Conservation (phyloP, 1,140 invertebrate species). For the Drosophila nigrodunni region DNA sequence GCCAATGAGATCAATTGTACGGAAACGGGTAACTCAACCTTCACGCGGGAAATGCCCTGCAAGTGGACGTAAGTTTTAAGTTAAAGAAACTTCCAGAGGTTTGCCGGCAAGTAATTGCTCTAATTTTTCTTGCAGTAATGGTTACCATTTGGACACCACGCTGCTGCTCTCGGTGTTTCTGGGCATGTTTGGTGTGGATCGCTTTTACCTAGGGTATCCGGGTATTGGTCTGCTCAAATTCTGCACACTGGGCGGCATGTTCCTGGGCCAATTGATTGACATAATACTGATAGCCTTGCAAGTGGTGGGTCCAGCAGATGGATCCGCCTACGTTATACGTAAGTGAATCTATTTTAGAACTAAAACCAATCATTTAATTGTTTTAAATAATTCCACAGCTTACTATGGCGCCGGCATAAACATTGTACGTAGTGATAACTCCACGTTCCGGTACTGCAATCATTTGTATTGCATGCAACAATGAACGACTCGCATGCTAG, state of each 20-base stretch:
- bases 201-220: slow-evolving; percentile 98
- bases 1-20: slow-evolving; percentile 93
- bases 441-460: slow-evolving; percentile 90
- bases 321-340: slow-evolving; percentile 92
- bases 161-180: slow-evolving; percentile 96
- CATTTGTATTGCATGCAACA: slow-evolving; percentile 87
- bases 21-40: slow-evolving; percentile 91
- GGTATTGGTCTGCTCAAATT: slow-evolving; percentile 97
- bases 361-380: neutral
- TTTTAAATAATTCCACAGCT: slow-evolving; percentile 88
- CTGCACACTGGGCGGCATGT: slow-evolving; percentile 98
- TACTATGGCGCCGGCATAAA: slow-evolving; percentile 95
- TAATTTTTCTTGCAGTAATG: slow-evolving; percentile 89
- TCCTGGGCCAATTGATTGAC: slow-evolving; percentile 97
- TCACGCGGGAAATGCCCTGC: slow-evolving; percentile 93
- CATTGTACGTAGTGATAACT: slow-evolving; percentile 93
- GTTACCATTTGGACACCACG: slow-evolving; percentile 96
- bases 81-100: too few species aligned
- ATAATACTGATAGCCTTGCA: slow-evolving; percentile 97
- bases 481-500: slow-evolving; percentile 77
- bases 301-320: slow-evolving; percentile 96
- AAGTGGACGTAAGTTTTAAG: slow-evolving; percentile 94
- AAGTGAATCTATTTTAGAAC: neutral
- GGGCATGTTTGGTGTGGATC: slow-evolving; percentile 98
- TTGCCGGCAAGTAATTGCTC: neutral